Conservation (phyloP, 2,797 vertebrate genomes). For the Antrozous pallidus region DNA sequence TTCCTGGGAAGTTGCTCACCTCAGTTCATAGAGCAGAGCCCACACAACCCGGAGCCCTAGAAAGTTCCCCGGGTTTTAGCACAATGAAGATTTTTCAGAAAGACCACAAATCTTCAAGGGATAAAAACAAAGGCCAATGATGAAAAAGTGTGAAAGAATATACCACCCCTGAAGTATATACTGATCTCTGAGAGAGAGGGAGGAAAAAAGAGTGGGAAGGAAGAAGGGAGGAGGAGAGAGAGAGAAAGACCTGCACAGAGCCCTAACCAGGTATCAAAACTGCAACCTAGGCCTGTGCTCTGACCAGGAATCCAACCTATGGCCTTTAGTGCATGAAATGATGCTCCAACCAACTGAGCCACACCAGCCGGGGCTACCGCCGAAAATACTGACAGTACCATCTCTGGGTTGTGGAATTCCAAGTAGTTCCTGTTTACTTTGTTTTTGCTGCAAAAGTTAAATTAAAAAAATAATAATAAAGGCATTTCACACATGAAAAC, state of each 20-base stretch:
- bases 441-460: not conserved
- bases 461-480: not conserved
- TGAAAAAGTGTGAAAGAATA: not conserved
- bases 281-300: not conserved
- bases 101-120: not conserved
- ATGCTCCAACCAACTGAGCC: not conserved
- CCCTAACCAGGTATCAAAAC: not conserved
- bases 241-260: not conserved
- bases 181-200: too few relatives aligned
- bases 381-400: not conserved
- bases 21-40: not conserved
- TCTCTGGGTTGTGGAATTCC: not conserved
- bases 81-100: not conserved
- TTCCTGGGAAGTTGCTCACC: rapidly evolving
- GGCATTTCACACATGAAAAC: not conserved
- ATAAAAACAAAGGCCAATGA: not conserved
- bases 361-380: not conserved
- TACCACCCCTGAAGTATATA: too few relatives aligned
- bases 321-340: not conserved
- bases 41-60: not conserved
- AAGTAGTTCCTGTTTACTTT: not conserved
- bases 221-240: rapidly evolving
- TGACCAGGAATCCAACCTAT: not conserved
- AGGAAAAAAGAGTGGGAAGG: too few relatives aligned
- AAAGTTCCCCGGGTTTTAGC: not conserved